Evolutionary conservation across 1,140 invertebrate genomes (phyloP), one percentile per base, ranked within the genome.

Genomic region (Atta cephalotes): DNA sequence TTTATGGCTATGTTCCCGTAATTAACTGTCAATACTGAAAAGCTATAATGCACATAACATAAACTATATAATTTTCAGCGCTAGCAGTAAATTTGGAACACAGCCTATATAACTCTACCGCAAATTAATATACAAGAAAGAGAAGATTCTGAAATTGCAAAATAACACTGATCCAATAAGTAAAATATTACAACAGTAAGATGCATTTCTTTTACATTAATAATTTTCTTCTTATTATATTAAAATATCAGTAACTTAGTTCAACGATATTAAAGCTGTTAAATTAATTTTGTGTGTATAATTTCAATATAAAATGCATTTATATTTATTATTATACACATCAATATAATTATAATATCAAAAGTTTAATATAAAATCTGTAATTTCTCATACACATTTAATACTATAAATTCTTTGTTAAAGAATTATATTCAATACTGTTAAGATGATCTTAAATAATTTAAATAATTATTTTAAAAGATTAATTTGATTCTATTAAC

Each of bases 381-480:
- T 31, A 3, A 65, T 65, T 12, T 72, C 9, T 45, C 39, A 12
- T 45, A 45, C 39, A 45, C 9, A 56, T 70, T 70, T 56, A 72
- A 31, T 28, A 72, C 16, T 1, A 14, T 31, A 35, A 35, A 56
- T 21, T 21, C 3, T 25, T 56, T 18, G 2, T 51, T 18, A 51
- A 71, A 16, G 25, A 25, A 25, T 25, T 25, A 25, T 51, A 56
- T 35, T 2, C 31, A 56, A 53, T 3, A 53, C 7, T 28, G 2
- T 1, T n/a, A 74, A 74, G 1, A 14, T 28, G 56, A 72, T 31
- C 4, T 14, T 21, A 35, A 35, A n/a, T 72, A n/a, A 56, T 56
- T n/a, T 35, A 56, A n/a, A 56, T 49, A 49, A 70, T 71, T 51
- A 71, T 72, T 72, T 31, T 72, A 10, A 31, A 31, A 53, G 18